Conservation (phyloP, 92 coral and sea anemone species). For the Epizoanthus scotinus region DNA sequence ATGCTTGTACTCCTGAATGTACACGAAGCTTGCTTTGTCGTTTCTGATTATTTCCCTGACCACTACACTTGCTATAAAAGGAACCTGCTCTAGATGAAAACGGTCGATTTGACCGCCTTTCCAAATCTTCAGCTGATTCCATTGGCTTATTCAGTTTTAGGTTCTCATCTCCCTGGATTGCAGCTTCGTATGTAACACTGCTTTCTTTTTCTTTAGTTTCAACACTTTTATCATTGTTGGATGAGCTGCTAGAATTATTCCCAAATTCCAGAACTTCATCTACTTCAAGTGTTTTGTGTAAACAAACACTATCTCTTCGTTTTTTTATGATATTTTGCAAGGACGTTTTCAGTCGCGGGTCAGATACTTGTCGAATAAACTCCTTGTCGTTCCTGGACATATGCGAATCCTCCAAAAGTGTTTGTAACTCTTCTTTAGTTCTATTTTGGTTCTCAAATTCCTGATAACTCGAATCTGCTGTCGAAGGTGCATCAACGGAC, state of each 20-base stretch:
- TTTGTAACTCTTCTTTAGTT: neutral
- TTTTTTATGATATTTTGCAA: conserved; percentile 69
- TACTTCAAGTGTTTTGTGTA: conserved; percentile 44
- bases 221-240: conserved; percentile 15
- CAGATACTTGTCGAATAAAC: conserved; percentile 58
- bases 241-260: conserved; percentile 31
- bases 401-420: conserved; percentile 17
- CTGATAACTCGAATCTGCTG: neutral
- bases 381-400: conserved; percentile 56
- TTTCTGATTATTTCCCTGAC: neutral
- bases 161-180: too few relatives aligned
- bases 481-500: neutral
- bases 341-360: conserved; percentile 65
- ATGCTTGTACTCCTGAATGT: conserved; percentile 7
- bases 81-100: neutral
- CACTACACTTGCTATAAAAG: neutral
- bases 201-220: too few relatives aligned
- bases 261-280: conserved; percentile 36
- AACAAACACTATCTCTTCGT: conserved; percentile 55
- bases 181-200: too few relatives aligned
- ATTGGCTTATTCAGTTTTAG: neutral
- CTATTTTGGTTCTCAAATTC: neutral
- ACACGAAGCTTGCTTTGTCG: neutral
- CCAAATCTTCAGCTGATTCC: neutral
- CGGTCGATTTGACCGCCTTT: neutral